phyloP scores from a whole-genome alignment of 2,113 vertebrate species.

The Echinops telfairi region DNA sequence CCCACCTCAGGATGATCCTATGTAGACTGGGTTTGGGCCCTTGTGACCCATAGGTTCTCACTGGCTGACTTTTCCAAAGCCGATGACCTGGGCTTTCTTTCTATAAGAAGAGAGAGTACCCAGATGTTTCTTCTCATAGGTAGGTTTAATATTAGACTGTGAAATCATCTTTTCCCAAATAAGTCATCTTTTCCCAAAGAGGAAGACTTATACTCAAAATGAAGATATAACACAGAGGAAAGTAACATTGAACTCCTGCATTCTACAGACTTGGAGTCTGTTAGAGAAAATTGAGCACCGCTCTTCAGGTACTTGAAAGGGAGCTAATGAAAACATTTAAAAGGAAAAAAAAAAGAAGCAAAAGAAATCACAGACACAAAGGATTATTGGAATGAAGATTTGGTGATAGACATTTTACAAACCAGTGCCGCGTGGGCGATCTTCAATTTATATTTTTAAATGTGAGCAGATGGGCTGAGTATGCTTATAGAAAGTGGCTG shows the following conservation, averaged over 20 bases:
- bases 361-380: conserved; percentile 61
- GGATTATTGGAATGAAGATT: conserved; percentile 69
- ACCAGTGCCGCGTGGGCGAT: conserved; percentile 80
- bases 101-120: neutral
- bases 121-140: neutral
- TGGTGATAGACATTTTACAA: conserved; percentile 83
- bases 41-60: neutral
- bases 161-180: neutral
- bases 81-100: neutral
- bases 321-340: conserved; percentile 42
- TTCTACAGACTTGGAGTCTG: neutral
- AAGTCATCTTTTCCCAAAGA: neutral
- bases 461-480: conserved; percentile 81
- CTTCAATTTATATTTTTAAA: conserved; percentile 84
- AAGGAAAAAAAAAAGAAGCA: conserved; percentile 39
- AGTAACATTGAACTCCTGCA: neutral
- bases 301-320: neutral
- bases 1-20: neutral
- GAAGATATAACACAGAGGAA: neutral
- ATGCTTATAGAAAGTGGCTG: conserved; percentile 81
- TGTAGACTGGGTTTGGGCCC: neutral
- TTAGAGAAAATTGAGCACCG: neutral
- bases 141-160: no score
- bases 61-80: neutral
- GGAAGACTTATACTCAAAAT: conserved; percentile 44